Evolutionary conservation across 2,113 vertebrate genomes (phyloP).

Genomic region (Forbesichthys agassizii): DNA sequence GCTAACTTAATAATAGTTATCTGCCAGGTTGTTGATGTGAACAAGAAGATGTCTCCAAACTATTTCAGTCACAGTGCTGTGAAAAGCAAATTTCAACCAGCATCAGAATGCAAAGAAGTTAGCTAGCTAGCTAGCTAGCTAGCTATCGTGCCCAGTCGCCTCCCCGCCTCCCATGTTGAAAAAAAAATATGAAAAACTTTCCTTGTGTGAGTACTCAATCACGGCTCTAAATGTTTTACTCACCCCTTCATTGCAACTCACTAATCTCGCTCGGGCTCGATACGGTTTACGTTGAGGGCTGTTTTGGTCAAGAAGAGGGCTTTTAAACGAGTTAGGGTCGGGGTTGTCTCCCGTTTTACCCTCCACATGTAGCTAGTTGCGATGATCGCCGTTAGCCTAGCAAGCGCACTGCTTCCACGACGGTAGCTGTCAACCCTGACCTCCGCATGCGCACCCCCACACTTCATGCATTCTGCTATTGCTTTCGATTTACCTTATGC

Average conservation of each 20-base stretch:
- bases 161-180: conserved; percentile 65
- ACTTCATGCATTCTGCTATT: accelerated
- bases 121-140: conserved; percentile 37
- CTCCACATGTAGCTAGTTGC: conserved; percentile 82
- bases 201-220: conserved; percentile 54
- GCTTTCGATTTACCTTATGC: conserved; percentile 11
- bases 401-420: conserved; percentile 67
- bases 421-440: conserved; percentile 71
- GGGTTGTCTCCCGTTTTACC: conserved; percentile 76
- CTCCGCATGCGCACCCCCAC: conserved; percentile 60
- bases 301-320: conserved; percentile 48
- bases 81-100: not conserved
- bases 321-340: conserved; percentile 70
- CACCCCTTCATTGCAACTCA: conserved; percentile 82
- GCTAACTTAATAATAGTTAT: not conserved
- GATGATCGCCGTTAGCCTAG: conserved; percentile 70
- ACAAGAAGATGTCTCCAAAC: not conserved
- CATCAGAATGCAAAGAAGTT: conserved; percentile 33
- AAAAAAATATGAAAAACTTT: conserved; percentile 74
- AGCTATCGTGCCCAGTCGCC: conserved; percentile 45
- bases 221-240: conserved; percentile 62
- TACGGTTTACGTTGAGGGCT: conserved; percentile 53
- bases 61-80: not conserved
- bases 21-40: conserved; percentile 20
- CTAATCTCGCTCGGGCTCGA: conserved; percentile 61